Conservation (phyloP, 2,113 vertebrate species). For the Caranx ignobilis region DNA sequence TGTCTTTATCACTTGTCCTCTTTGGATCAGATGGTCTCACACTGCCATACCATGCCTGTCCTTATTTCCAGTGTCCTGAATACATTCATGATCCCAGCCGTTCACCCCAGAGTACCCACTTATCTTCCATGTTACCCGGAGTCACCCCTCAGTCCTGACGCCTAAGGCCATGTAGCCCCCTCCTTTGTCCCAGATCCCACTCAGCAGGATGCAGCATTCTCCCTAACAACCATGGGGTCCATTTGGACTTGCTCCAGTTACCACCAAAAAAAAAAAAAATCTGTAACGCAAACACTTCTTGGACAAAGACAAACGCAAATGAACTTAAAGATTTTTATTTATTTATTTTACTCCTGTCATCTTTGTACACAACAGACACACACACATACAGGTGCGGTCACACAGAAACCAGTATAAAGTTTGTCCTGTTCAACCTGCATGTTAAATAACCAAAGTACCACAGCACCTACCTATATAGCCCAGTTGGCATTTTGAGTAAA, state of each 20-base stretch:
- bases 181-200: slow-evolving; percentile 75
- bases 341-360: not conserved
- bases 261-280: slow-evolving; percentile 53
- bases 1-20: slow-evolving; percentile 5
- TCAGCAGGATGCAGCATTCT: slow-evolving; percentile 69
- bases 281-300: slow-evolving; percentile 40
- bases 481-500: slow-evolving; percentile 58
- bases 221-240: slow-evolving; percentile 68
- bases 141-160: slow-evolving; percentile 51
- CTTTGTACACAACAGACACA: not conserved
- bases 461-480: slow-evolving; percentile 42
- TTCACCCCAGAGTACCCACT: slow-evolving; percentile 67
- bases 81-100: slow-evolving; percentile 58
- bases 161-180: slow-evolving; percentile 54
- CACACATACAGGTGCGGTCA: not conserved
- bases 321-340: not conserved
- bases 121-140: slow-evolving; percentile 63
- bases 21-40: not conserved
- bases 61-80: slow-evolving; percentile 65
- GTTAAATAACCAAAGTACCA: slow-evolving; percentile 34
- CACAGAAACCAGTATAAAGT: not conserved
- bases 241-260: slow-evolving; percentile 77
- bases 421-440: slow-evolving; percentile 31
- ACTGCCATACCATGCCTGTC: not conserved
- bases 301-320: slow-evolving; percentile 22